These are phyloP conservation scores for Mugil cephalus DNA, from an alignment of 2,113 vertebrate species.

Conservation along the genomic window DNA sequence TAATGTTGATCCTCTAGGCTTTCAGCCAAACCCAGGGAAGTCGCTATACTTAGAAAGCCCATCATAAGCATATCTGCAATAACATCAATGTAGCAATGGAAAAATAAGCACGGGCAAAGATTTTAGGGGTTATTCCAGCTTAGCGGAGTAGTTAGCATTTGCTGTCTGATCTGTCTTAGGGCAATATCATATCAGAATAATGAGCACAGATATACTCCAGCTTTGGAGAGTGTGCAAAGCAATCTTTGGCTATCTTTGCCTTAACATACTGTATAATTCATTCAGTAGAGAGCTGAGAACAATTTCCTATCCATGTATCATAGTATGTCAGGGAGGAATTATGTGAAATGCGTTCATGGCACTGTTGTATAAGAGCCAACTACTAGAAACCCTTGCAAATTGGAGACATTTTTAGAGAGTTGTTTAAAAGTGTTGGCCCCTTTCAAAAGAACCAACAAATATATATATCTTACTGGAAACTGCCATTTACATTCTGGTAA, in stretches of 20 bases:
- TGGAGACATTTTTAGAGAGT: conserved; percentile 28
- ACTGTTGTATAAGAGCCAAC: conserved; percentile 34
- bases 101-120: conserved; percentile 64
- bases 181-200: conserved; percentile 76
- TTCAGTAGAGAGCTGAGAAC: conserved; percentile 32
- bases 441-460: no score
- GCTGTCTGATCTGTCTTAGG: conserved; percentile 70
- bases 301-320: conserved; percentile 34
- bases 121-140: conserved; percentile 69
- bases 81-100: conserved; percentile 47
- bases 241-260: conserved; percentile 41
- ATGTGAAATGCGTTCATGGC: conserved; percentile 18
- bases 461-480: no score
- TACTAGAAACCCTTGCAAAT: conserved; percentile 29
- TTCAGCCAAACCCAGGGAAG: conserved; percentile 53
- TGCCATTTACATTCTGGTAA: no score
- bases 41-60: conserved; percentile 71
- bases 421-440: conserved; percentile 33
- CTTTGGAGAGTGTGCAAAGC: conserved; percentile 59
- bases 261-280: conserved; percentile 42
- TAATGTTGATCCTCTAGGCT: conserved; percentile 74
- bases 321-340: conserved; percentile 33
- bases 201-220: conserved; percentile 70
- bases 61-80: conserved; percentile 69
- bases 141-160: conserved; percentile 72